Percentiles rank a stretch among this genome's conserved stretches.
Evolutionary conservation across 2,797 vertebrate genomes (phyloP).

Genomic region (Bradypodion ventrale): DNA sequence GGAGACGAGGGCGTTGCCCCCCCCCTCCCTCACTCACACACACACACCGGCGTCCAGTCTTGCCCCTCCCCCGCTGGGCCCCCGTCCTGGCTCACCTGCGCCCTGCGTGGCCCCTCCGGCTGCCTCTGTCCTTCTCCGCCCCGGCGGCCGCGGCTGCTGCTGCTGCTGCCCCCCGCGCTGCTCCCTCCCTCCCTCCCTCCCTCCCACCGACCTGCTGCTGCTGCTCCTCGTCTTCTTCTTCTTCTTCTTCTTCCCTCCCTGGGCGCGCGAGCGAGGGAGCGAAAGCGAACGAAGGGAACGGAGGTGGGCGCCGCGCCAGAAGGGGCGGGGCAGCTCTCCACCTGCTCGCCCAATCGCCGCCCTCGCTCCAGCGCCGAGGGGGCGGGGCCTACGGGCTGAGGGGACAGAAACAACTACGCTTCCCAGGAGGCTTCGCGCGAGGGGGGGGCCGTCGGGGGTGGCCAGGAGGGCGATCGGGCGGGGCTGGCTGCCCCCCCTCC

Average conservation of each 20-base stretch:
- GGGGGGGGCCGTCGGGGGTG: background rate
- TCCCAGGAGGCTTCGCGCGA: background rate
- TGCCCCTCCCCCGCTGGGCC: background rate
- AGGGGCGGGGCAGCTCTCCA: background rate
- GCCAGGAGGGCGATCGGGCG: background rate
- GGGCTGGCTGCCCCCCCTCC: background rate
- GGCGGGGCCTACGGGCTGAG: background rate
- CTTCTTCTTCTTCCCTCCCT: too few species aligned
- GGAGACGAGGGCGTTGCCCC: background rate
- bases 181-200: too few species aligned
- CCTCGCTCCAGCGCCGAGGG: background rate
- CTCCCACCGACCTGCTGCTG: too few species aligned
- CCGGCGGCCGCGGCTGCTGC: background rate
- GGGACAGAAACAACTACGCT: background rate
- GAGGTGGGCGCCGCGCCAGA: background rate
- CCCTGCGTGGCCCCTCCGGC: background rate
- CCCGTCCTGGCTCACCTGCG: background rate
- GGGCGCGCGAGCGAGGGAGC: too few species aligned
- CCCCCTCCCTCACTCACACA: too few species aligned
- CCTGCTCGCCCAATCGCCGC: conserved; percentile 15
- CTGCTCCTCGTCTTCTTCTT: too few species aligned
- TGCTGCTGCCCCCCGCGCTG: background rate
- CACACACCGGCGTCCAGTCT: too few species aligned
- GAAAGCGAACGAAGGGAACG: background rate
- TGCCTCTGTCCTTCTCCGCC: too few species aligned